Percentiles rank a stretch among this genome's conserved stretches.
Conservation (phyloP, 2,113 vertebrate genomes). For the Pycnonotus jocosus region DNA sequence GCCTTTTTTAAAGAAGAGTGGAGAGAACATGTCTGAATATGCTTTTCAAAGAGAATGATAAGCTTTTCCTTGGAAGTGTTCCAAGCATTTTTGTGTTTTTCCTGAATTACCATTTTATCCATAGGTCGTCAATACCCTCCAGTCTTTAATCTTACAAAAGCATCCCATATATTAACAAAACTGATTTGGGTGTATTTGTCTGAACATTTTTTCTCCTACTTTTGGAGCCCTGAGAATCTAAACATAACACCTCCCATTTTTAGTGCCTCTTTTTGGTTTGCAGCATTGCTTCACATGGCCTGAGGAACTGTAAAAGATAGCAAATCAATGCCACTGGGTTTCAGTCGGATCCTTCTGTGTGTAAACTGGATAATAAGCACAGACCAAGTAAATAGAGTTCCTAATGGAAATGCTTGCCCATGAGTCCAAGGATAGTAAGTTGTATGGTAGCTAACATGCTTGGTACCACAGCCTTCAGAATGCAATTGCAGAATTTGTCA, state of each 20-base stretch:
- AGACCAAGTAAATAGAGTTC: not conserved
- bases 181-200: not conserved
- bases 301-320: not conserved
- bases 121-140: not conserved
- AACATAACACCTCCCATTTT: not conserved
- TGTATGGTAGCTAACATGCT: not conserved
- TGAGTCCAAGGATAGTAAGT: not conserved
- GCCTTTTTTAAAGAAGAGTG: not conserved
- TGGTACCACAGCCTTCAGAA: not conserved
- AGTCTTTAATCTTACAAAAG: not conserved
- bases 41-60: constrained; percentile 8
- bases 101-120: not conserved
- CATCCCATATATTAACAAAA: not conserved
- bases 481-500: not conserved
- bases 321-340: not conserved
- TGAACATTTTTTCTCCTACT: not conserved
- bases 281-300: not conserved
- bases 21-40: not conserved
- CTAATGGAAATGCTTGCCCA: not conserved
- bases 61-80: not conserved
- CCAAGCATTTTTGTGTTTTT: not conserved
- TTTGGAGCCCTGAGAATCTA: not conserved
- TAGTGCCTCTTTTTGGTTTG: not conserved
- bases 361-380: not conserved
- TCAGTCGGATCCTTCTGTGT: not conserved